Evolutionary conservation across 2,113 vertebrate genomes (phyloP).

Genomic region (Hippocampus comes): DNA sequence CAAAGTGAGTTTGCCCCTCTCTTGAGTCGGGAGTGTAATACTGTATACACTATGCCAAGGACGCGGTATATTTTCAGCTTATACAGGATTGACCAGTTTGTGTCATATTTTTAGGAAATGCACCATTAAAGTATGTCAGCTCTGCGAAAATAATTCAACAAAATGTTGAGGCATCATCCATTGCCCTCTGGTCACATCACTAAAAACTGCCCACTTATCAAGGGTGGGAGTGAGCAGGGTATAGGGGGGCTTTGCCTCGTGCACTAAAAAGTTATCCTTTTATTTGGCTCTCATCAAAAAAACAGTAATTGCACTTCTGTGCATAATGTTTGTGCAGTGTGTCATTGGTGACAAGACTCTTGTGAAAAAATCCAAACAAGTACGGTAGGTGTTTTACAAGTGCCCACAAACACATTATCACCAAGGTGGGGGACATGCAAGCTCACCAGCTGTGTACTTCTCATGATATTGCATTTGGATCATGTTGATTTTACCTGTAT

Average conservation of each 20-base stretch:
- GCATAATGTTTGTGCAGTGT: constrained; percentile 35
- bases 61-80: too few relatives aligned
- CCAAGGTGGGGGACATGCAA: constrained; percentile 60
- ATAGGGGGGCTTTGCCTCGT: constrained; percentile 48
- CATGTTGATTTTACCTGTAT: constrained; percentile 3
- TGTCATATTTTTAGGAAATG: too few relatives aligned
- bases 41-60: too few relatives aligned
- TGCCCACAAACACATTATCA: constrained; percentile 62
- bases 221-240: constrained; percentile 30
- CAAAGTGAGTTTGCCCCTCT: too few relatives aligned
- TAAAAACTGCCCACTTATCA: constrained; percentile 59
- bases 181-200: constrained; percentile 34
- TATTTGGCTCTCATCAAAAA: constrained; percentile 39
- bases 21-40: too few relatives aligned
- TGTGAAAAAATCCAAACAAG: constrained; percentile 66
- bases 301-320: constrained; percentile 63
- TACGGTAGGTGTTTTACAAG: constrained; percentile 72
- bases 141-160: background rate
- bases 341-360: constrained; percentile 60
- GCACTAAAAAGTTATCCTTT: constrained; percentile 63
- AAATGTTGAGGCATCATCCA: constrained; percentile 37
- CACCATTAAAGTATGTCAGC: too few relatives aligned
- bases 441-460: constrained; percentile 36
- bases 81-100: too few relatives aligned
- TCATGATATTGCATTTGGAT: constrained; percentile 30